Percentiles rank a stretch among this genome's conserved stretches.
These are phyloP conservation scores for Erebia epiphron DNA, from an alignment of 2,888 invertebrate species.

Conservation along the genomic window DNA sequence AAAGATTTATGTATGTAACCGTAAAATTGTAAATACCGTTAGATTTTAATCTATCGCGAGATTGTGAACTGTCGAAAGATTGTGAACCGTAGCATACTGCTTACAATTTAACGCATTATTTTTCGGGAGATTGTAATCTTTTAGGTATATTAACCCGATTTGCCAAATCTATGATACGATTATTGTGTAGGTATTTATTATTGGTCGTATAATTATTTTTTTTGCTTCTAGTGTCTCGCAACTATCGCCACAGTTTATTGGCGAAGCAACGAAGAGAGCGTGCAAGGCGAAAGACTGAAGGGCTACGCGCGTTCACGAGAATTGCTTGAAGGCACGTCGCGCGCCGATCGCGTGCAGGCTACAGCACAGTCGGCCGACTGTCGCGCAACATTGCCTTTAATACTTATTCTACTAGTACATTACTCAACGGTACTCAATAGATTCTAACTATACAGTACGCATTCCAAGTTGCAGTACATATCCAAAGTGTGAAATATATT, in stretches of 20 bases:
- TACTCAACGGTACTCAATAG: constrained; percentile 14
- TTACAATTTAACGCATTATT: too few relatives aligned
- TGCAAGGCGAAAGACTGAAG: constrained; percentile 89
- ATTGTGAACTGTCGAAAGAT: too few relatives aligned
- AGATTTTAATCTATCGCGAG: too few relatives aligned
- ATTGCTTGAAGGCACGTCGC: constrained; percentile 85
- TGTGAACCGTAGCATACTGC: too few relatives aligned
- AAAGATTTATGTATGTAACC: too few relatives aligned
- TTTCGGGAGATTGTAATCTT: too few relatives aligned
- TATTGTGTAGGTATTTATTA: too few relatives aligned
- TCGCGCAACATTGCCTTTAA: constrained; percentile 45
- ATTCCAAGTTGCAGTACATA: constrained; percentile 25
- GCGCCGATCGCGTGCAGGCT: constrained; percentile 90
- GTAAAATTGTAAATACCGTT: too few relatives aligned
- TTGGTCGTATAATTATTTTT: not conserved
- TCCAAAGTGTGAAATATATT: constrained; percentile 25
- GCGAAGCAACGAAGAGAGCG: constrained; percentile 94
- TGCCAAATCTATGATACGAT: too few relatives aligned
- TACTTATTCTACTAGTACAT: constrained; percentile 41
- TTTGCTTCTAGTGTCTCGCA: constrained; percentile 86
- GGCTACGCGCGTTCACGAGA: constrained; percentile 91
- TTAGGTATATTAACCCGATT: too few relatives aligned
- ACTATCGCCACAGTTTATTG: constrained; percentile 94
- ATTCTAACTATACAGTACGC: constrained; percentile 15
- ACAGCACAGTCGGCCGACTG: constrained; percentile 62